Percentiles rank a stretch among this genome's conserved stretches.
Evolutionary conservation across 2,797 vertebrate species (phyloP).

Genomic region (Ctenopoma kingsleyae): DNA sequence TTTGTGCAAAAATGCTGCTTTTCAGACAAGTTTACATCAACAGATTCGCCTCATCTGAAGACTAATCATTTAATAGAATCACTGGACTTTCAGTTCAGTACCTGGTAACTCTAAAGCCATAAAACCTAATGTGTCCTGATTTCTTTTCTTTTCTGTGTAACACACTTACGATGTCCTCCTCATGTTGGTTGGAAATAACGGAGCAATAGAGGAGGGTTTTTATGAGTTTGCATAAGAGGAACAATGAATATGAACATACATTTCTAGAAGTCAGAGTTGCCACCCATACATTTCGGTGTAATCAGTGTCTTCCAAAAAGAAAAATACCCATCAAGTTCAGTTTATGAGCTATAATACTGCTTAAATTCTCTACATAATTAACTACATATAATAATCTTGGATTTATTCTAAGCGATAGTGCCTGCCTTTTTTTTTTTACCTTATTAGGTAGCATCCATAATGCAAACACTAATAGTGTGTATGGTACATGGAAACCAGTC

Average conservation of each 20-base stretch:
- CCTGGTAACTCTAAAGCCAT: constrained; percentile 13
- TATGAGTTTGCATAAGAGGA: not conserved
- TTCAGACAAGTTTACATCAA: constrained; percentile 26
- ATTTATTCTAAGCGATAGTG: not conserved
- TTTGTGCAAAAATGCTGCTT: constrained; percentile 23
- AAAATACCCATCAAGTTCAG: not conserved
- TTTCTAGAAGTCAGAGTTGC: not conserved
- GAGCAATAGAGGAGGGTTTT: constrained; percentile 4
- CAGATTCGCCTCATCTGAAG: constrained; percentile 13
- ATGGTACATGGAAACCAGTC: constrained; percentile 32
- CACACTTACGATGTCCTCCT: constrained; percentile 13
- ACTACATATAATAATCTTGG: not conserved
- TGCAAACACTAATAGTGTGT: constrained; percentile 15
- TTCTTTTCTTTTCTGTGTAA: not conserved
- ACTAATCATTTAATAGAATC: constrained; percentile 25
- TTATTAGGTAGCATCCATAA: constrained; percentile 18
- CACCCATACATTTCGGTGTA: not conserved
- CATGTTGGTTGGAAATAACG: not conserved
- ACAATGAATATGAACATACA: not conserved
- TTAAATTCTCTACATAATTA: not conserved
- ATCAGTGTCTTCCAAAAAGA: not conserved
- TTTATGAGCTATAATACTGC: not conserved
- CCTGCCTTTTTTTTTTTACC: not conserved
- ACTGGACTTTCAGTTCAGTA: constrained; percentile 44
- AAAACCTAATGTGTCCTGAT: not conserved